These are phyloP conservation scores for Actinemys pallida DNA, from an alignment of 2,113 vertebrate species.

Conservation along the genomic window DNA sequence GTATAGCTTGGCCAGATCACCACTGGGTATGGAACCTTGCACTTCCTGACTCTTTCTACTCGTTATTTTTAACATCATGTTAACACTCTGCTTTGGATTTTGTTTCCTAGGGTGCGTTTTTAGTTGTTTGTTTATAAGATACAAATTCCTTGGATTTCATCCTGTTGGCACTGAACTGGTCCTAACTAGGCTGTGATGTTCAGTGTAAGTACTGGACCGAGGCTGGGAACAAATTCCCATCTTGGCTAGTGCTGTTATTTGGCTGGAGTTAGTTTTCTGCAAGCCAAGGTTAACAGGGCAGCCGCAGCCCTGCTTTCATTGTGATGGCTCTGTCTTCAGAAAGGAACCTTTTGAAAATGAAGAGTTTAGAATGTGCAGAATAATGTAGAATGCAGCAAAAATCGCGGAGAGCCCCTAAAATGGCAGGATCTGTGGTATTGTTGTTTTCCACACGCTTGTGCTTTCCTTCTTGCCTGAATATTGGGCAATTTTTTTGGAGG, in stretches of 20 bases:
- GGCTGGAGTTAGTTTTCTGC: background rate
- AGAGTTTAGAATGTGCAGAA: background rate
- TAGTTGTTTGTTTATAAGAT: background rate
- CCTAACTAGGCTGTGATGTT: background rate
- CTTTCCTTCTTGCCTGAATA: background rate
- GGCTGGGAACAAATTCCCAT: rapidly evolving
- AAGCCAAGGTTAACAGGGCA: background rate
- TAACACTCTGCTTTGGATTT: background rate
- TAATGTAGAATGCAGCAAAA: background rate
- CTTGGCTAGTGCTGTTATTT: background rate
- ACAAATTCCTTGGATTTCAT: too few relatives aligned
- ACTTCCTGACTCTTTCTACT: background rate
- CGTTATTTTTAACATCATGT: rapidly evolving
- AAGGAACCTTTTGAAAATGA: background rate
- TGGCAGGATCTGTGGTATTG: background rate
- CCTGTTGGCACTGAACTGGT: rapidly evolving
- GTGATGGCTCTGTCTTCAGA: background rate
- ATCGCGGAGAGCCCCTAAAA: background rate
- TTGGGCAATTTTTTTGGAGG: background rate
- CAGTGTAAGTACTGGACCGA: background rate
- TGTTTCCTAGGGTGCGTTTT: background rate
- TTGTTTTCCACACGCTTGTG: background rate
- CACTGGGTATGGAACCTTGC: background rate
- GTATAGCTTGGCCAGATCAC: background rate
- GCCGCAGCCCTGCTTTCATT: background rate